A percentile compares a stretch with the other conserved stretches of the same genome.
Evolutionary conservation across 2,888 invertebrate species (phyloP).

Genomic region (Drosophila siamana): DNA sequence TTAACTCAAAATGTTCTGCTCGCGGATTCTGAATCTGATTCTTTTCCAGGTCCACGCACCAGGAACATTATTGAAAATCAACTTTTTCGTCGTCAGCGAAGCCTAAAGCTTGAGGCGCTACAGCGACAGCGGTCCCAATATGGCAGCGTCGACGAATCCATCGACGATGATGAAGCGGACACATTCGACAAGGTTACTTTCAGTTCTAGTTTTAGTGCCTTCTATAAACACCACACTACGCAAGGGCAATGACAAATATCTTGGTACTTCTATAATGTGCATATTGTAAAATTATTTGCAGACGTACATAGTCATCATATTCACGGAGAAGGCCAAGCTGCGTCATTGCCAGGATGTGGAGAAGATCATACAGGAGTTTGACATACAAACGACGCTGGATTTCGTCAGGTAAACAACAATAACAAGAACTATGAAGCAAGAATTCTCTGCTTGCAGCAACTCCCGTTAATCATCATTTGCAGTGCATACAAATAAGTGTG

Average conservation of each 20-base stretch:
- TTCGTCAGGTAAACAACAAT: conserved; percentile 73
- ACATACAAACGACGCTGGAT: conserved; percentile 83
- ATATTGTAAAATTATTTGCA: conserved; percentile 30
- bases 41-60: conserved; percentile 71
- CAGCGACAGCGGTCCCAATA: conserved; percentile 67
- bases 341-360: conserved; percentile 84
- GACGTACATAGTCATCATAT: conserved; percentile 84
- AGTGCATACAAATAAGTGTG: no score
- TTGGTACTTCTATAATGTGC: neutral
- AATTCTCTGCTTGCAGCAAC: no score
- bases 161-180: conserved; percentile 45
- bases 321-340: conserved; percentile 83
- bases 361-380: conserved; percentile 84
- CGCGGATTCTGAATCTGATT: neutral
- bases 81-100: conserved; percentile 83
- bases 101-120: conserved; percentile 73
- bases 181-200: conserved; percentile 70
- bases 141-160: conserved; percentile 46
- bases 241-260: conserved; percentile 6
- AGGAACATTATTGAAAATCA: conserved; percentile 83
- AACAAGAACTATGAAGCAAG: neutral
- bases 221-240: neutral
- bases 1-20: neutral
- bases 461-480: neutral
- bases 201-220: no score